These are phyloP conservation scores for Zootermopsis nevadensis DNA, from an alignment of 2,888 invertebrate species.

Conservation along the genomic window DNA sequence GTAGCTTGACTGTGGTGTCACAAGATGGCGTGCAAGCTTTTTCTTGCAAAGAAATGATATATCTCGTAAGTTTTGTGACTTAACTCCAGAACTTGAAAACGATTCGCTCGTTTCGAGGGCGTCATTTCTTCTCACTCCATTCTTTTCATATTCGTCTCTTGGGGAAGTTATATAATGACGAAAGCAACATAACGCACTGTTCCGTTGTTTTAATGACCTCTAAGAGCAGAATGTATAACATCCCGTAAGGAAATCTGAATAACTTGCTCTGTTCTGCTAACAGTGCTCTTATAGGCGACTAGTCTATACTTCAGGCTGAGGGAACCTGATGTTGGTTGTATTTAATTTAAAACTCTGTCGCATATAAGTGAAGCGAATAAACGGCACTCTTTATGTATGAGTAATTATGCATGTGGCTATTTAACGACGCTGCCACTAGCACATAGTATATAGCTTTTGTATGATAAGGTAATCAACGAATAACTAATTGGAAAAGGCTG, in stretches of 20 bases:
- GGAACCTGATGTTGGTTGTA: not conserved
- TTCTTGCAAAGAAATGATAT: not conserved
- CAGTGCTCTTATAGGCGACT: not conserved
- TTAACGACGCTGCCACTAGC: too few relatives aligned
- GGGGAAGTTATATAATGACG: not conserved
- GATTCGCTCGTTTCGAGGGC: not conserved
- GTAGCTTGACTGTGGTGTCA: not conserved
- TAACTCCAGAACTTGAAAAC: not conserved
- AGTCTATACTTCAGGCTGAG: not conserved
- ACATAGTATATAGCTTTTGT: too few relatives aligned
- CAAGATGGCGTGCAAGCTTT: not conserved
- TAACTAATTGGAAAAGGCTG: too few relatives aligned
- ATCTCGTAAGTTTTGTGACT: not conserved
- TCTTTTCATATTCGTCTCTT: not conserved
- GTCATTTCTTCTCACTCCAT: not conserved
- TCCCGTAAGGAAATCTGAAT: not conserved
- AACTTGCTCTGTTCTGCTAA: not conserved
- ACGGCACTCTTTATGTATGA: too few relatives aligned
- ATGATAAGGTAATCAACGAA: too few relatives aligned
- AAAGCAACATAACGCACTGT: not conserved
- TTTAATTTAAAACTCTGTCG: too few relatives aligned
- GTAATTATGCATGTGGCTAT: too few relatives aligned
- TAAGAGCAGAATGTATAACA: not conserved
- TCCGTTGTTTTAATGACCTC: conserved; percentile 2
- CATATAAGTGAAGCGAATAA: too few relatives aligned